phyloP scores from a whole-genome alignment of 1,140 invertebrate species.

The Dufourea novaeangliae region DNA sequence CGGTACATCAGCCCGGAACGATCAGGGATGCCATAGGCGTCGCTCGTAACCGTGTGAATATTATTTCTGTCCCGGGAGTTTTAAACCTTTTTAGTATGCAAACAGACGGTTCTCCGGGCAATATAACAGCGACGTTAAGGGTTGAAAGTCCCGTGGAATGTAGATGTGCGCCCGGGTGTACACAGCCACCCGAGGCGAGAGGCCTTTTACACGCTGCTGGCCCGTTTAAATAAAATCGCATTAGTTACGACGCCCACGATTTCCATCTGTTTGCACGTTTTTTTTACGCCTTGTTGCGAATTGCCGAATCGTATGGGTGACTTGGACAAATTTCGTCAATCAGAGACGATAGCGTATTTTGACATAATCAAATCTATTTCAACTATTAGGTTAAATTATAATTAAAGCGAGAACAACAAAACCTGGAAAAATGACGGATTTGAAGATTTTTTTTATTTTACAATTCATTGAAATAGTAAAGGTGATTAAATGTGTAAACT shows the following conservation, averaged over 20 bases:
- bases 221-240: conserved; percentile 49
- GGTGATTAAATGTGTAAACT: no score
- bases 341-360: no score
- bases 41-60: conserved; percentile 65
- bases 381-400: no score
- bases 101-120: conserved; percentile 73
- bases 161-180: conserved; percentile 12
- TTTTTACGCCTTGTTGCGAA: background rate
- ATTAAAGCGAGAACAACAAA: no score
- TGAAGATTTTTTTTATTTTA: no score
- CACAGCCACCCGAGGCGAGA: conserved; percentile 47
- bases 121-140: conserved; percentile 67
- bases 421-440: no score
- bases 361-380: no score
- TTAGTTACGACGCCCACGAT: conserved; percentile 20
- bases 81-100: conserved; percentile 78
- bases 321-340: background rate
- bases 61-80: conserved; percentile 74
- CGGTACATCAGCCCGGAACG: conserved; percentile 34
- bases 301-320: background rate
- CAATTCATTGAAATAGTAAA: no score
- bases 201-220: conserved; percentile 67
- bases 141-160: conserved; percentile 49
- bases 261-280: conserved; percentile 12
- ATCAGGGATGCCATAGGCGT: conserved; percentile 27